Conservation (phyloP, 1,140 invertebrate genomes). For the Euglossa dilemma region DNA sequence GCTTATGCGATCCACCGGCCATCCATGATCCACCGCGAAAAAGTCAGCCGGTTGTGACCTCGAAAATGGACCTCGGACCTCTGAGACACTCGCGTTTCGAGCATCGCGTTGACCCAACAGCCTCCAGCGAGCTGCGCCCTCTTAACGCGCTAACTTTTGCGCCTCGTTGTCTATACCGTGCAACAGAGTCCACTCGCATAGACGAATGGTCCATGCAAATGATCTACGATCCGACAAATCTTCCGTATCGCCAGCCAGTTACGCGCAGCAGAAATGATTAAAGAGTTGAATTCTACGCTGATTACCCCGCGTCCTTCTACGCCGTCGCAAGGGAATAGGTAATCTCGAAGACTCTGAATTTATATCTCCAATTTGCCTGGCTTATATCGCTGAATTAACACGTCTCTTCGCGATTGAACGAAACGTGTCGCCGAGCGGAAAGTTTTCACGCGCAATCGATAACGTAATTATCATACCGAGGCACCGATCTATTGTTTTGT, state of each 20-base stretch:
- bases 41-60: constrained; percentile 55
- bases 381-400: neutral
- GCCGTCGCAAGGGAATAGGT: no score
- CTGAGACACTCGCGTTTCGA: constrained; percentile 25
- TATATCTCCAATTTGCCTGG: accelerated
- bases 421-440: neutral
- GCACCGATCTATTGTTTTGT: constrained; percentile 39
- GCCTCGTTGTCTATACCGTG: neutral
- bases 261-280: no score
- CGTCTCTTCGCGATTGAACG: neutral
- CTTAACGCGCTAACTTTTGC: neutral
- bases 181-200: no score
- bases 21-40: constrained; percentile 50
- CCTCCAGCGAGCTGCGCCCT: neutral
- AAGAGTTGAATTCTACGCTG: neutral
- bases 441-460: neutral
- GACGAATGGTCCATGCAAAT: neutral
- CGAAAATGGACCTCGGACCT: constrained; percentile 49
- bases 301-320: neutral
- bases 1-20: constrained; percentile 43
- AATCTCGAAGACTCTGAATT: neutral
- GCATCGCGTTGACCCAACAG: neutral
- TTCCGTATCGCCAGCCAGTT: neutral
- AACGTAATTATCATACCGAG: neutral
- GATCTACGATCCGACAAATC: no score